Evolutionary conservation across 2,113 vertebrate genomes (phyloP).

Genomic region (Psilopogon haemacephalus): DNA sequence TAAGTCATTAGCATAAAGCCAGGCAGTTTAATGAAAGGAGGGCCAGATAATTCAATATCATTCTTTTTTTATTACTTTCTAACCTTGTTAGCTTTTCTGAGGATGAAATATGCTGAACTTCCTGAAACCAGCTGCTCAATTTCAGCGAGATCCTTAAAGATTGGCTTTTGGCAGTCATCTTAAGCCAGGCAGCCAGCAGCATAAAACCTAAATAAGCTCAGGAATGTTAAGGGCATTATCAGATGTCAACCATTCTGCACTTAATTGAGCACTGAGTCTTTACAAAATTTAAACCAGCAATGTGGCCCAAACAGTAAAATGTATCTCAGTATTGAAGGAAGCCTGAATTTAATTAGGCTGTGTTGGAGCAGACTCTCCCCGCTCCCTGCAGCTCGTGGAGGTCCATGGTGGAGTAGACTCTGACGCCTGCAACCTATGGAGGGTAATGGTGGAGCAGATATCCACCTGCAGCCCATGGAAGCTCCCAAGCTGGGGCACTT

Average conservation of each 20-base stretch:
- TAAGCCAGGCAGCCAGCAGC: neutral
- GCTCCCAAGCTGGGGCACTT: no score
- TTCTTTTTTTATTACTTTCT: slow-evolving; percentile 24
- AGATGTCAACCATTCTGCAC: neutral
- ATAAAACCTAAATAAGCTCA: slow-evolving; percentile 41
- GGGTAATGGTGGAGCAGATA: neutral
- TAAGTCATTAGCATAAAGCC: slow-evolving; percentile 16
- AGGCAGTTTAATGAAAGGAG: slow-evolving; percentile 3
- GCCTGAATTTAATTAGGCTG: neutral
- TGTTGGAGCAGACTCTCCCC: neutral
- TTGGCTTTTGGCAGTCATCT: slow-evolving; percentile 28
- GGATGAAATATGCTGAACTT: neutral
- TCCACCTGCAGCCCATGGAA: no score
- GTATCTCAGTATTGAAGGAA: slow-evolving; percentile 7
- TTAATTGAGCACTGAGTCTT: slow-evolving; percentile 28
- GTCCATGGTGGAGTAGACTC: no score
- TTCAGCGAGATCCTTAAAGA: slow-evolving; percentile 8
- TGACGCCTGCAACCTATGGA: neutral
- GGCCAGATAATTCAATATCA: neutral
- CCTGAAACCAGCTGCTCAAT: neutral
- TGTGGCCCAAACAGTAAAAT: neutral
- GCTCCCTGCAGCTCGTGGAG: no score
- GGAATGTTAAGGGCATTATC: slow-evolving; percentile 35
- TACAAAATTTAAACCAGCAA: neutral
- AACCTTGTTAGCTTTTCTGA: slow-evolving; percentile 35